Conservation (phyloP, 2,888 invertebrate genomes). For the Apodemia zela region DNA sequence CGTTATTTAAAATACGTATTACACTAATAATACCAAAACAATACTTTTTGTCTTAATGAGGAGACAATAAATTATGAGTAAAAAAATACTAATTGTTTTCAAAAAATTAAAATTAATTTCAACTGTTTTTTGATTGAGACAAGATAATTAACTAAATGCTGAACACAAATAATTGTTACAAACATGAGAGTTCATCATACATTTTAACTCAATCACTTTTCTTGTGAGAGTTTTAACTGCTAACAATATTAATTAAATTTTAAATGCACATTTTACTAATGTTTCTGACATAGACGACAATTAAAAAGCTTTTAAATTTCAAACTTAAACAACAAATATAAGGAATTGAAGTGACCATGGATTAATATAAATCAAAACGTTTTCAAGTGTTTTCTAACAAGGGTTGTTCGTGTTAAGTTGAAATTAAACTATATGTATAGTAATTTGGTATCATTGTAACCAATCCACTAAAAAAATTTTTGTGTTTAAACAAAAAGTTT, state of each 20-base stretch:
- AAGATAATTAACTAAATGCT: too few species aligned
- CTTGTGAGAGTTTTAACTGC: conserved; percentile 50
- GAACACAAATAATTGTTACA: neutral
- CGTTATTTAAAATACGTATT: conserved; percentile 8
- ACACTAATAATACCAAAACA: conserved; percentile 14
- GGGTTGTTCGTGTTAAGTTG: neutral
- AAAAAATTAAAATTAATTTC: neutral
- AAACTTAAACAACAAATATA: conserved; percentile 32
- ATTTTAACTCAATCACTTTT: conserved; percentile 28
- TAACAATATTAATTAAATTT: conserved; percentile 50
- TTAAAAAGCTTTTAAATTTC: conserved; percentile 40
- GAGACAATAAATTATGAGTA: neutral
- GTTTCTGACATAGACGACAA: conserved; percentile 51
- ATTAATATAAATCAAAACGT: neutral
- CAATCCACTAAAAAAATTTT: neutral
- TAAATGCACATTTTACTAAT: conserved; percentile 59
- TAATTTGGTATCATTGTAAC: neutral
- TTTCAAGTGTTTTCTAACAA: neutral
- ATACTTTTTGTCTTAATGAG: conserved; percentile 9
- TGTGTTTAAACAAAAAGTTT: neutral
- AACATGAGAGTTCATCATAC: neutral
- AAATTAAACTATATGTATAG: neutral
- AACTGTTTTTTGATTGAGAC: too few species aligned
- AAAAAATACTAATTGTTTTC: conserved; percentile 8
- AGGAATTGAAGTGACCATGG: conserved; percentile 6